phyloP scores from a whole-genome alignment of 1,140 invertebrate genomes.

The Lysiphlebus fabarum region DNA sequence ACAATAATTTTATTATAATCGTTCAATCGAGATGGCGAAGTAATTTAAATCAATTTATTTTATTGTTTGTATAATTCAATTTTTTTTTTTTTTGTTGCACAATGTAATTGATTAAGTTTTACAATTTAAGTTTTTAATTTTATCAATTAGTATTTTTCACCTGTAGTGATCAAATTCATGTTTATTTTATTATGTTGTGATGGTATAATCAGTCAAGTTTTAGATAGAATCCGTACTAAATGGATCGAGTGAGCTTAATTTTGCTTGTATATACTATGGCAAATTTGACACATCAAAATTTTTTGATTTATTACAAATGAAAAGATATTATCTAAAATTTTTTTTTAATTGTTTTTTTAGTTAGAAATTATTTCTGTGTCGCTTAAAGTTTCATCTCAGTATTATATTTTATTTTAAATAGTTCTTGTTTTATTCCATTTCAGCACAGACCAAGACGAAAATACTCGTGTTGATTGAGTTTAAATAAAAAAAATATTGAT shows the following conservation, averaged over 20 bases:
- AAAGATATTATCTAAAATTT: not conserved
- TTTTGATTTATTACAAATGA: not conserved
- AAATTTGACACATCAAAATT: not conserved
- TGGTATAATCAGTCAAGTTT: conserved; percentile 20
- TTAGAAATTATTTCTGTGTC: too few relatives aligned
- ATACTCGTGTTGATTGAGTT: not conserved
- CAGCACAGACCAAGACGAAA: conserved; percentile 39
- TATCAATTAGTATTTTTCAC: not conserved
- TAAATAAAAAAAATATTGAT: conserved; percentile 14
- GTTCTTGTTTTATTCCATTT: conserved; percentile 28
- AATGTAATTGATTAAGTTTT: too few relatives aligned
- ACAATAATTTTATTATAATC: too few relatives aligned
- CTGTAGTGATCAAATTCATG: conserved; percentile 12
- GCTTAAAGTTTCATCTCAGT: too few relatives aligned
- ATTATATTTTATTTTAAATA: too few relatives aligned
- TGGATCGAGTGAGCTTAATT: not conserved
- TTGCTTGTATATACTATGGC: not conserved
- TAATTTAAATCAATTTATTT: too few relatives aligned
- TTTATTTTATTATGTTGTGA: conserved; percentile 10
- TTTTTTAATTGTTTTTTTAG: too few relatives aligned
- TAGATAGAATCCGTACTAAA: not conserved
- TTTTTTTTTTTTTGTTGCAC: too few relatives aligned
- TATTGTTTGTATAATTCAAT: too few relatives aligned
- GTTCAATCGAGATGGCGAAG: too few relatives aligned
- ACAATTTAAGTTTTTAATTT: too few relatives aligned